Base-by-base conservation (phyloP, 1,140 invertebrate genomes). In the Drosophila ambigua region DNA sequence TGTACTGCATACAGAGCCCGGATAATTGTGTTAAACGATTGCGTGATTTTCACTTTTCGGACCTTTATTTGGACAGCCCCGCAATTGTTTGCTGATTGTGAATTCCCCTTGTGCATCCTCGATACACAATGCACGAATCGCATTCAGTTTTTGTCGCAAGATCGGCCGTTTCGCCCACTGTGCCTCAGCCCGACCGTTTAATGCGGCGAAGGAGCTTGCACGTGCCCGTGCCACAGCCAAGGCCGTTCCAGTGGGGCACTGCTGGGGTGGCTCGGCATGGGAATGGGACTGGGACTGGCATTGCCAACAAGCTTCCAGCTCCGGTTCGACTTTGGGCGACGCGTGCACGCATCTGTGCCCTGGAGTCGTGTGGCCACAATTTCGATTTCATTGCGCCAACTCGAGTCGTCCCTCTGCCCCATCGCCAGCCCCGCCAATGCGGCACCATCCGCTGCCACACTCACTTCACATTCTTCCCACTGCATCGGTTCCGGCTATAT, bases 361-460 rank as follows among this genome's bases (percentile, higher is more conserved):
- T 4, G 16, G n/a, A 44, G 61, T 45, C 23, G 66, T 67, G 63
- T 68, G 51, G 51, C 66, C 66, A 69, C 66, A 69, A 69, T 69
- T 69, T 69, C 66, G 66, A 57, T 69, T 69, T 69, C 51, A 57
- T 48, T 69, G 66, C 43, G 52, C 51, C 51, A 69, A 69, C 44
- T 69, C 58, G 68, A 5, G 35, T 31, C 15, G 35, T 31, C 15
- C 20, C 16, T n/a, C 26, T 46, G 65, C 26, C 35, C 57, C 43
- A 24, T n/a, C 4, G n/a, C n/a, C n/a, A n/a, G n/a, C n/a, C 11
- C 2, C 24, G 13, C 23, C 11, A 24, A 9, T 31, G 0, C 2
- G 4, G 0, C 8, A 2, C 8, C 31, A 31, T 8, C 31, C 8
- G 1, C 31, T 31, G 0, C 8, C 31, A 3, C 7, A 31, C 8